Evolutionary conservation across 2,888 invertebrate species (phyloP).

Genomic region (Coenonympha arcania): DNA sequence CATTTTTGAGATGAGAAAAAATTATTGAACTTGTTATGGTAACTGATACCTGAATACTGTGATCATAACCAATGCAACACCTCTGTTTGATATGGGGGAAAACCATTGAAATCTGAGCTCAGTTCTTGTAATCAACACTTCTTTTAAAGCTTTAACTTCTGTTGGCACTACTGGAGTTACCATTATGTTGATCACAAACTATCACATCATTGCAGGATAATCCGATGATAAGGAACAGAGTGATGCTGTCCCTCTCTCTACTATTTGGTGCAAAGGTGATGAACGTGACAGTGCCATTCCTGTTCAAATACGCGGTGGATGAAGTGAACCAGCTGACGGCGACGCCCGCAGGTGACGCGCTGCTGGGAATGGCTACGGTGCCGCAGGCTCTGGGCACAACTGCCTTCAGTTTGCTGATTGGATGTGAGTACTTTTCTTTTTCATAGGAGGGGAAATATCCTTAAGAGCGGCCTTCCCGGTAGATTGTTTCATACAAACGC

Average conservation of each 20-base stretch:
- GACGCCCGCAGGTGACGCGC: slow-evolving; percentile 57
- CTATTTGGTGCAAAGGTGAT: slow-evolving; percentile 88
- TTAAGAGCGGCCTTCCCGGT: too few relatives aligned
- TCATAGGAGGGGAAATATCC: not conserved
- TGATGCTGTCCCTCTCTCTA: slow-evolving; percentile 86
- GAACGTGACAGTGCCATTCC: slow-evolving; percentile 94
- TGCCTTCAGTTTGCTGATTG: slow-evolving; percentile 85
- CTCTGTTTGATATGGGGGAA: too few relatives aligned
- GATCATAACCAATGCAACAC: too few relatives aligned
- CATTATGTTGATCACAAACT: not conserved
- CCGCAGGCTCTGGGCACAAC: slow-evolving; percentile 85
- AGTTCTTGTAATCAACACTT: too few relatives aligned
- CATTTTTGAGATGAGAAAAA: too few relatives aligned
- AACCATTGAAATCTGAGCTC: too few relatives aligned
- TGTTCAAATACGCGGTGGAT: slow-evolving; percentile 96
- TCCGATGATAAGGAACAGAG: slow-evolving; percentile 81
- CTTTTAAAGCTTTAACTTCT: too few relatives aligned
- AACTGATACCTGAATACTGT: too few relatives aligned
- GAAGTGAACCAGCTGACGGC: slow-evolving; percentile 79
- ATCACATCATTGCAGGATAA: slow-evolving; percentile 79
- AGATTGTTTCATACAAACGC: too few relatives aligned
- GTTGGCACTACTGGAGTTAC: too few relatives aligned
- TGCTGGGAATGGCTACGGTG: slow-evolving; percentile 83
- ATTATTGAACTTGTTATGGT: too few relatives aligned
- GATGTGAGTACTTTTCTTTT: slow-evolving; percentile 79